Base-by-base conservation (phyloP, 1,140 invertebrate genomes). In the Anagrus nilaparvatae region DNA sequence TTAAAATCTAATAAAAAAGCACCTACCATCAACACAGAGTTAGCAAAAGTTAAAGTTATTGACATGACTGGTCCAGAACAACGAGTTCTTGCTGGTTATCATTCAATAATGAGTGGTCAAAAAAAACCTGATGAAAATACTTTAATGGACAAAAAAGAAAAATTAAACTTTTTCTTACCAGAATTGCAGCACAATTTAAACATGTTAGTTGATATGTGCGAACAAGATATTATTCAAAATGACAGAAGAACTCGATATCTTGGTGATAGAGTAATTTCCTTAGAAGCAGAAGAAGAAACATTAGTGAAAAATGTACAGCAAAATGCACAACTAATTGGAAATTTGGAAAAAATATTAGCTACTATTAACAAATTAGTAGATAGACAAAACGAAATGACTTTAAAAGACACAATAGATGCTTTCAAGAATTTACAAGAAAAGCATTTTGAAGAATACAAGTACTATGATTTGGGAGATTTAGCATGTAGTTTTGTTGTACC, bases 61-160 rank as follows among this genome's bases (percentile, higher is more conserved):
- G 96, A 99, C 61, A 92, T 98, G 90, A 97, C 94, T 25, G 95
- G 94, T 3, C 88, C 87, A 1, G 89, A 97, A 62, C 83, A 90
- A 56, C 76, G 89, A 52, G 85, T 98, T 23, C 72, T 99, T 1
- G 91, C 88, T 61, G 91, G 93, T 10, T 97, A 97, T 62, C 91
- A 95, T 69, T 91, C 96, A 69, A 91, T 93, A 1, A 80, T 82
- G 70, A 63, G 75, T 61, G 43, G 39, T 12, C 72, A 74, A 61
- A 74, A 76, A 60, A 76, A 74, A 67, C 77, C 68, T 50, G 73
- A 52, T 50, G 72, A 64, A 2, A 74, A 76, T 39, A 71, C 76
- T 38, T 65, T 56, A 28, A 46, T 58, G 12, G 62, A 61, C 30
- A 75, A 80, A 36, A 77, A 82, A 41, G 73, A 76, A 42, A 73